Conservation (phyloP, 2,888 invertebrate species). For the Neoitamus cyanurus region DNA sequence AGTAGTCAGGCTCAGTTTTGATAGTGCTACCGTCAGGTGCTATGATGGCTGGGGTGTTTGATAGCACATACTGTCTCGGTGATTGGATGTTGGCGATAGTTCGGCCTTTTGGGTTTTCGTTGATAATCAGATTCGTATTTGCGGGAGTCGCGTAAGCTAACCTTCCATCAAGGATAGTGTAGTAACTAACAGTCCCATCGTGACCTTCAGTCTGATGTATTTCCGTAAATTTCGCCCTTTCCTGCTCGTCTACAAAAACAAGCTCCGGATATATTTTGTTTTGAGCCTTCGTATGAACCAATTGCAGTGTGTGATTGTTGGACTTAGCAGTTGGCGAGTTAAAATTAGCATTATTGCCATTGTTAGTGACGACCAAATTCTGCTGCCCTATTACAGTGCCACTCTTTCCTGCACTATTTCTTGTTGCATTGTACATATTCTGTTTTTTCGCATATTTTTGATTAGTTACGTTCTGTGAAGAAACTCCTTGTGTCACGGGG, state of each 20-base stretch:
- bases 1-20: constrained; percentile 38
- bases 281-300: constrained; percentile 80
- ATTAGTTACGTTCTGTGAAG: constrained; percentile 50
- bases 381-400: constrained; percentile 61
- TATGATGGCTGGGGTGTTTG: constrained; percentile 31
- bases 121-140: constrained; percentile 37
- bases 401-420: constrained; percentile 53
- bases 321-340: constrained; percentile 63
- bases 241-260: constrained; percentile 61
- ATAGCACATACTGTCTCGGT: constrained; percentile 27
- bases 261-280: constrained; percentile 82
- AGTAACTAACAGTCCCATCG: constrained; percentile 49
- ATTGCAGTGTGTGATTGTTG: constrained; percentile 58
- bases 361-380: neutral
- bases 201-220: constrained; percentile 15
- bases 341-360: constrained; percentile 8
- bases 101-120: constrained; percentile 14
- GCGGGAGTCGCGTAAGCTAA: constrained; percentile 54
- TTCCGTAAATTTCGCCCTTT: constrained; percentile 47
- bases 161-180: constrained; percentile 56
- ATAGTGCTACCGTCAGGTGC: constrained; percentile 17
- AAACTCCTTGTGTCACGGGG: neutral
- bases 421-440: constrained; percentile 59
- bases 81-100: neutral
- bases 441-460: constrained; percentile 55